Base-by-base conservation (phyloP, 2,888 invertebrate species). In the Drosophila rubida region DNA sequence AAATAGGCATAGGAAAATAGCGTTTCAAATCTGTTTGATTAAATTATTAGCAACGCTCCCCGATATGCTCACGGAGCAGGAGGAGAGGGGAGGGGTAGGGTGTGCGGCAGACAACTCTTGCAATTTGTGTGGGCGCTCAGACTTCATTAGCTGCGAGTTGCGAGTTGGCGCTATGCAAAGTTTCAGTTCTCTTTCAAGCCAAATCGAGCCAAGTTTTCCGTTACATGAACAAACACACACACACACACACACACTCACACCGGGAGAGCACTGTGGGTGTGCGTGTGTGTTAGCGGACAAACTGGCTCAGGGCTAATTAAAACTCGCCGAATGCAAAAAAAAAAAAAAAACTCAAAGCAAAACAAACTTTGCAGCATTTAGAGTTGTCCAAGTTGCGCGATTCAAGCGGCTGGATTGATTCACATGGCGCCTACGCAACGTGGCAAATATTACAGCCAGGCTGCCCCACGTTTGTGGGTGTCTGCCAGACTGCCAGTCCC, bases 281-380 rank as follows among this genome's bases (percentile, higher is more conserved):
- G 66, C 25, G 7, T 25, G 25, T 25, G 57, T 30, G 19, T 46
- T 35, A 45, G 60, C 88, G 75, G 84, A 75, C 65, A 72, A 89
- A 88, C 88, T 80, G 80, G 88, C 84, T 87, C 83, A 89, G 80
- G 81, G 84, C 88, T 89, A 88, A 89, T 89, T 88, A 87, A 87
- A 87, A 71, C 75, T 72, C 51, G 42, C 25, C 54, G 59, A 42
- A 49, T 60, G 48, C 53, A 32, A 53, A 16, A 50, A 23, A 11
- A 30, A 4, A 30, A 54, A 39, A 16, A 30, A 41, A 69, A n/a
- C n/a, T n/a, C n/a, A n/a, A 49, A 59, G 55, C 49, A 6, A 35
- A 13, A 37, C 69, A 69, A 81, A 75, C 59, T 80, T 76, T 84
- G 61, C 68, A 79, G 57, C 73, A 74, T 69, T 63, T 23, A 60